Percentiles rank a stretch among this genome's conserved stretches.
Evolutionary conservation across 2,113 vertebrate species (phyloP).

Genomic region (Pleuronectes platessa): DNA sequence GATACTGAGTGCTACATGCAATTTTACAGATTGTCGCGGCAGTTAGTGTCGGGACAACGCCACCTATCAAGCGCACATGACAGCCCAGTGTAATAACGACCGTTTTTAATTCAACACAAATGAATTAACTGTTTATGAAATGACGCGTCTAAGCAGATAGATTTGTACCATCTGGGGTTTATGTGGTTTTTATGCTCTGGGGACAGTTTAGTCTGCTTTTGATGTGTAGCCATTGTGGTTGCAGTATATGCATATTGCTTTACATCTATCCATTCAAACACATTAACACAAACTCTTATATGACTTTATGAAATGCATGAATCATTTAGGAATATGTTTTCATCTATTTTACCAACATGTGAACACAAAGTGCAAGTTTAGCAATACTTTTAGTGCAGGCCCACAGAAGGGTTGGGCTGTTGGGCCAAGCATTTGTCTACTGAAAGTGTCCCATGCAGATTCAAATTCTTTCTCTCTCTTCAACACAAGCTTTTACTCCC

Average conservation of each 20-base stretch:
- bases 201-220: slow-evolving; percentile 32
- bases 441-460: not conserved
- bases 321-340: not conserved
- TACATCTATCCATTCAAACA: slow-evolving; percentile 23
- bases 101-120: slow-evolving; percentile 47
- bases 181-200: slow-evolving; percentile 49
- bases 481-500: slow-evolving; percentile 1
- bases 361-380: not conserved
- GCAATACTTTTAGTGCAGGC: not conserved
- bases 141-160: slow-evolving; percentile 53
- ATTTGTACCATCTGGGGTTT: slow-evolving; percentile 63
- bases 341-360: too few species aligned
- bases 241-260: slow-evolving; percentile 31
- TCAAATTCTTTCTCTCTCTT: not conserved
- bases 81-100: slow-evolving; percentile 29
- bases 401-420: slow-evolving; percentile 1
- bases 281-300: not conserved
- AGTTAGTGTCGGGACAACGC: slow-evolving; percentile 14
- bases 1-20: slow-evolving; percentile 1
- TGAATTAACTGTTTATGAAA: slow-evolving; percentile 57
- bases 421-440: not conserved
- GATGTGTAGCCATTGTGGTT: slow-evolving; percentile 50
- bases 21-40: slow-evolving; percentile 16
- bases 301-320: not conserved
- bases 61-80: slow-evolving; percentile 32